A percentile compares a stretch with the other conserved stretches of the same genome.
Evolutionary conservation across 2,888 invertebrate genomes (phyloP).

Genomic region (Tenthredo scrophulariae): DNA sequence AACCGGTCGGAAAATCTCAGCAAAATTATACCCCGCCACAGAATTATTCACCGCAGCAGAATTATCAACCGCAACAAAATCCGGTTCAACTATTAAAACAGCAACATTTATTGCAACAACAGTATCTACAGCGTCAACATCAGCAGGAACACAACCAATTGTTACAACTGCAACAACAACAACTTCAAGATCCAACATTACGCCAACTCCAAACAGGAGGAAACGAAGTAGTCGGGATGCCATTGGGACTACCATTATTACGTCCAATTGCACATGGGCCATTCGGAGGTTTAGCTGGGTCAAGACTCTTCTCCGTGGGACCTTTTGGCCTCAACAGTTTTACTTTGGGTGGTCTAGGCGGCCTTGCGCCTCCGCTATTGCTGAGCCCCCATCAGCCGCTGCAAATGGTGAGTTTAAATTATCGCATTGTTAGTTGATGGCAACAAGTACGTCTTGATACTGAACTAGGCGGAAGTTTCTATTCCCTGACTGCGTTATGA

Average conservation of each 20-base stretch:
- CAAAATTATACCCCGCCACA: constrained; percentile 5
- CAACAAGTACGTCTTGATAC: too few relatives aligned
- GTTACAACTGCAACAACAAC: constrained; percentile 17
- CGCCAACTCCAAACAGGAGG: not conserved
- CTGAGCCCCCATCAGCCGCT: not conserved
- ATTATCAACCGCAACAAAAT: not conserved
- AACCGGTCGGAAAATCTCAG: not conserved
- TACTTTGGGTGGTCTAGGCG: constrained; percentile 24
- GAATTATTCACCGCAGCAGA: not conserved
- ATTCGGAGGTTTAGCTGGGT: not conserved
- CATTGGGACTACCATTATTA: not conserved
- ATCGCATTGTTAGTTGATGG: not conserved
- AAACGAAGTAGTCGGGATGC: not conserved
- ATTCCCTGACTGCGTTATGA: not conserved
- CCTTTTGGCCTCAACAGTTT: constrained; percentile 42
- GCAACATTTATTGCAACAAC: constrained; percentile 45
- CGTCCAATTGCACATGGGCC: too few relatives aligned
- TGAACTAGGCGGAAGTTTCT: not conserved
- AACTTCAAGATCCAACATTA: not conserved
- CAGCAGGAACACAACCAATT: not conserved
- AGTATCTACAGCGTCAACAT: constrained; percentile 27
- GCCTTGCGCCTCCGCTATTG: not conserved
- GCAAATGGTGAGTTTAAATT: not conserved
- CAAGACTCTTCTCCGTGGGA: constrained; percentile 41
- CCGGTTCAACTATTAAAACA: constrained; percentile 15